phyloP scores from a whole-genome alignment of 2,888 invertebrate species.

The Syrphus vitripennis region DNA sequence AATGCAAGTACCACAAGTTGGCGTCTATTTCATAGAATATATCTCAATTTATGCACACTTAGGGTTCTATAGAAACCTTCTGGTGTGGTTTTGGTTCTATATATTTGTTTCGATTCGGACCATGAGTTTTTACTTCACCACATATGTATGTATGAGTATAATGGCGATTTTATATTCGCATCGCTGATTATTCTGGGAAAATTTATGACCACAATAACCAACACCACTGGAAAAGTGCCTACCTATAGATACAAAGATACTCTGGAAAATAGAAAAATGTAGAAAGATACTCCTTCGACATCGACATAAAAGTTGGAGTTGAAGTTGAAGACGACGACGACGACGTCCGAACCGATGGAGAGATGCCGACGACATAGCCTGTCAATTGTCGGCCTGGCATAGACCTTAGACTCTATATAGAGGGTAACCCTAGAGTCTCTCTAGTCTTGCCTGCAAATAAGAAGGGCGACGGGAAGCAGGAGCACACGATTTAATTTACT shows the following conservation, averaged over 20 bases:
- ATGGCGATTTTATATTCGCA: conserved; percentile 62
- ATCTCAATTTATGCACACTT: conserved; percentile 69
- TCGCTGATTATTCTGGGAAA: conserved; percentile 70
- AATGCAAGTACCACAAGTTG: conserved; percentile 1
- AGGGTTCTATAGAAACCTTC: conserved; percentile 28
- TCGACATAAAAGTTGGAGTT: too few species aligned
- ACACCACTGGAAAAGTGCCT: conserved; percentile 11
- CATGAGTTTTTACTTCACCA: conserved; percentile 16
- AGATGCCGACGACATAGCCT: conserved; percentile 28
- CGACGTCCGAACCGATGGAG: not conserved
- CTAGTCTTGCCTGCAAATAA: not conserved
- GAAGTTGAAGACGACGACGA: conserved; percentile 8
- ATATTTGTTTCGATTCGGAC: not conserved
- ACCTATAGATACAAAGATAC: conserved; percentile 16
- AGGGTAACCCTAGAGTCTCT: conserved; percentile 10
- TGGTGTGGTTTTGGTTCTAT: not conserved
- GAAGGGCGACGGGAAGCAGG: conserved; percentile 1
- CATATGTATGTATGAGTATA: not conserved
- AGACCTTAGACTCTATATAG: not conserved
- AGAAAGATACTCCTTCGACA: conserved; percentile 52
- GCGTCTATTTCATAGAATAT: conserved; percentile 54
- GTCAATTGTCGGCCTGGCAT: conserved; percentile 53
- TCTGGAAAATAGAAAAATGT: conserved; percentile 31
- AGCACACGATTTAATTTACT: conserved; percentile 68
- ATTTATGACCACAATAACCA: conserved; percentile 68